A percentile compares a stretch with the other conserved stretches of the same genome.
These are phyloP conservation scores for Lichenostomus cassidix DNA, from an alignment of 2,113 vertebrate genomes.

Conservation along the genomic window DNA sequence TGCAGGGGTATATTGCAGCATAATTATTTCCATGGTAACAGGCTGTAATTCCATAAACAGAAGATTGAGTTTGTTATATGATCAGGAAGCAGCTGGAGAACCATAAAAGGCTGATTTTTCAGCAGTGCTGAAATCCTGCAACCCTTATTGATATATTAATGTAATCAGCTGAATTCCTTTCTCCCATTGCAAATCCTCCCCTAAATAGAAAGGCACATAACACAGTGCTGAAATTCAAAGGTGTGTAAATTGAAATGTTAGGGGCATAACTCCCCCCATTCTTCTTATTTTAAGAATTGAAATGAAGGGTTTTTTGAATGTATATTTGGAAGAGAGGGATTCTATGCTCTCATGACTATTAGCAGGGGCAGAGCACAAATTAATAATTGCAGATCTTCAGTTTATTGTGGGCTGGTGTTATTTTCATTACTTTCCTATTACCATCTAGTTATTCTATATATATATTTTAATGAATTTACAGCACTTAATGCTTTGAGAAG, in stretches of 20 bases:
- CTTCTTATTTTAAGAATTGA: neutral
- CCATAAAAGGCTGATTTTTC: constrained; percentile 32
- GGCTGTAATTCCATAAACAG: constrained; percentile 58
- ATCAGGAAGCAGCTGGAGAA: constrained; percentile 55
- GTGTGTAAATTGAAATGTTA: neutral
- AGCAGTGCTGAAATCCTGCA: neutral
- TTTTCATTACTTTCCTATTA: neutral
- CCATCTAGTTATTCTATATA: neutral
- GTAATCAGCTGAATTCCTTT: neutral
- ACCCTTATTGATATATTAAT: neutral
- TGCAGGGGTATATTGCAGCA: constrained; percentile 48
- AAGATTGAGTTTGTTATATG: constrained; percentile 49
- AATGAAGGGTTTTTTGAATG: neutral
- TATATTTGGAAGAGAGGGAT: neutral
- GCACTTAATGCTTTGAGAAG: neutral
- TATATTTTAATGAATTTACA: neutral
- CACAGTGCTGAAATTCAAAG: neutral
- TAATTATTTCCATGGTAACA: constrained; percentile 69
- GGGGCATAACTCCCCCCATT: neutral
- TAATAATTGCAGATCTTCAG: neutral
- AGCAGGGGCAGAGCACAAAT: neutral
- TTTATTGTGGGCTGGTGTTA: neutral
- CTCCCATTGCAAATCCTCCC: neutral
- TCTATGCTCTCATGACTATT: neutral
- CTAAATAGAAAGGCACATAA: neutral